Base-by-base conservation (phyloP, 2,797 vertebrate genomes). In the Betta splendens region DNA sequence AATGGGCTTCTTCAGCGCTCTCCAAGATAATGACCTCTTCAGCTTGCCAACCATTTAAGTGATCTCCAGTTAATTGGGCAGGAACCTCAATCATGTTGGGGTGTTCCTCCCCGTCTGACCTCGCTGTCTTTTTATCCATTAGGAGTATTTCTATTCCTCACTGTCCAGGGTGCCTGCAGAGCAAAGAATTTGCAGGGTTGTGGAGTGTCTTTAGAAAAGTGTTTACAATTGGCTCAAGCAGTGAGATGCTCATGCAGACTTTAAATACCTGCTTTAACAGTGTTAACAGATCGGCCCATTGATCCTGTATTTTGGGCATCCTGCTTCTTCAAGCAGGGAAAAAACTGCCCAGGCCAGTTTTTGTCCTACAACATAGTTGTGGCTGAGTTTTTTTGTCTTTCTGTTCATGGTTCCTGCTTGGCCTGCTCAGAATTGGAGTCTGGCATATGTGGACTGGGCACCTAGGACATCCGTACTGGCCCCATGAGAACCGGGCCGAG, bases 41-140 rank as follows among this genome's bases (percentile, higher is more conserved):
- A 78, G 63, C 67, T 79, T 15, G 9, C 47, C 61, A 57, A 63
- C 60, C 76, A 28, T 76, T 85, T 79, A 83, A 87, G 80, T 79
- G 71, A 85, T 89, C 84, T 86, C 49, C 77, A 81, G 72, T 80
- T 89, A 89, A 89, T 87, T 86, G 73, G 77, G 45, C 64, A 69
- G 67, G 66, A 87, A 80, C 75, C 84, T 87, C 75, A 79, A 75
- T 83, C 78, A 79, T 72, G 69, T 72, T 57, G 0, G 36, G 50
- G 18, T 21, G 47, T 47, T 11, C 23, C 35, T 51, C 45, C 45
- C 56, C 13, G n/a, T 63, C 62, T 71, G 75, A 80, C 75, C 71
- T 56, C 0, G 5, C 51, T 72, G 70, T 43, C 64, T 51, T 65
- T 62, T 72, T 38, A 71, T 64, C 75, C 73, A 83, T 84, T 78